Evolutionary conservation across 2,113 vertebrate genomes (phyloP).

Genomic region (Nettapus auritus): DNA sequence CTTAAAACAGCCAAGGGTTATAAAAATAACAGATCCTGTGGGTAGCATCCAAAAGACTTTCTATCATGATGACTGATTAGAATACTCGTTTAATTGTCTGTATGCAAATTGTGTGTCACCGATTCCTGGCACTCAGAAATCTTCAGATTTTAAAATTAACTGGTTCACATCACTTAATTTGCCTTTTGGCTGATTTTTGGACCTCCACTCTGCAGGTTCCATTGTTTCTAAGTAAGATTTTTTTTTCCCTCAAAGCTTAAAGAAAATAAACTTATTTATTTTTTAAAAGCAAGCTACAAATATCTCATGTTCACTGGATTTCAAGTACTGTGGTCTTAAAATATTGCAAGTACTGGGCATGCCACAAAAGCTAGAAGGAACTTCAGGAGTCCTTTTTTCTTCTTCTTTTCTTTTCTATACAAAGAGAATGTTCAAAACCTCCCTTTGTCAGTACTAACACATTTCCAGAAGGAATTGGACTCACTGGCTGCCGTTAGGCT

Average conservation of each 20-base stretch:
- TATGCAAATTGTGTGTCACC: slow-evolving; percentile 50
- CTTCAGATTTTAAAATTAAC: slow-evolving; percentile 13
- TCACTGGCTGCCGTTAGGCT: neutral
- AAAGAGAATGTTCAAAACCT: neutral
- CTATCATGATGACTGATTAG: slow-evolving; percentile 43
- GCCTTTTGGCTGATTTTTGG: neutral
- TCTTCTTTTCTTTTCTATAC: too few species aligned
- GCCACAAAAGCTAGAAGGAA: neutral
- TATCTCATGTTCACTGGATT: neutral
- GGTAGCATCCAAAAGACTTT: slow-evolving; percentile 59
- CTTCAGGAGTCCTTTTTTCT: neutral
- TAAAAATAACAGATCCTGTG: slow-evolving; percentile 66
- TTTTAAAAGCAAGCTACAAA: neutral
- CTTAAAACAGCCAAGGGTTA: slow-evolving; percentile 27
- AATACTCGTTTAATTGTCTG: slow-evolving; percentile 48
- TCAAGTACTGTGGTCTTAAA: neutral
- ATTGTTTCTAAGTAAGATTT: neutral
- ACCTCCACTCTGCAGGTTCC: neutral
- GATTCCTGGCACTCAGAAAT: slow-evolving; percentile 22
- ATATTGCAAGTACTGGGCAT: neutral
- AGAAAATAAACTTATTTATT: neutral
- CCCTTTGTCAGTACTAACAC: neutral
- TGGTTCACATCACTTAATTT: neutral
- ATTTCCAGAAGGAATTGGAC: neutral
- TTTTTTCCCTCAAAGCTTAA: neutral